phyloP scores from a whole-genome alignment of 2,113 vertebrate species.

The Tragelaphus buxtoni region DNA sequence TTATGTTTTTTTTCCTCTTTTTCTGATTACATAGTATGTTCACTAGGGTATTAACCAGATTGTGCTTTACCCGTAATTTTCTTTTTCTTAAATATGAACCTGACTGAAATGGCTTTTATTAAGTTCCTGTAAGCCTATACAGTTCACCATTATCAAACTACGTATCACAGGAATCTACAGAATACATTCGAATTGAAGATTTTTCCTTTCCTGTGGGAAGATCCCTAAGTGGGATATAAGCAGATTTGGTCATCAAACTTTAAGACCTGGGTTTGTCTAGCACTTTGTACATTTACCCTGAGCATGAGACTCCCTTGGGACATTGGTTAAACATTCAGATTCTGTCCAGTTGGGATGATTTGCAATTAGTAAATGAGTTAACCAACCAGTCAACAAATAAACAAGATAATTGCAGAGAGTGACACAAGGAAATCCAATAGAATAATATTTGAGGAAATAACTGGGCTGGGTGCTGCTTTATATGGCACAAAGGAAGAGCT shows the following conservation, averaged over 20 bases:
- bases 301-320: not conserved
- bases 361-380: not conserved
- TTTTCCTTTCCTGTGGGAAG: not conserved
- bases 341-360: not conserved
- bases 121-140: not conserved
- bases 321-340: not conserved
- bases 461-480: not conserved
- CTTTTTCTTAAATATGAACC: not conserved
- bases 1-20: not conserved
- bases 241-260: not conserved
- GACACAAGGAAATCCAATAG: not conserved
- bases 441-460: not conserved
- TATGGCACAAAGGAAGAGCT: not conserved
- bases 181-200: not conserved
- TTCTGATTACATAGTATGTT: not conserved
- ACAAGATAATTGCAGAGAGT: not conserved
- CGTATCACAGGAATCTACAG: not conserved
- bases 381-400: not conserved
- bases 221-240: not conserved
- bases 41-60: not conserved
- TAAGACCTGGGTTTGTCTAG: not conserved
- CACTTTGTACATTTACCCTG: not conserved
- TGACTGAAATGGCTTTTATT: not conserved
- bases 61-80: not conserved
- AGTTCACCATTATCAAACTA: not conserved